Evolutionary conservation across 2,113 vertebrate genomes (phyloP).

Genomic region (Pedetes capensis): DNA sequence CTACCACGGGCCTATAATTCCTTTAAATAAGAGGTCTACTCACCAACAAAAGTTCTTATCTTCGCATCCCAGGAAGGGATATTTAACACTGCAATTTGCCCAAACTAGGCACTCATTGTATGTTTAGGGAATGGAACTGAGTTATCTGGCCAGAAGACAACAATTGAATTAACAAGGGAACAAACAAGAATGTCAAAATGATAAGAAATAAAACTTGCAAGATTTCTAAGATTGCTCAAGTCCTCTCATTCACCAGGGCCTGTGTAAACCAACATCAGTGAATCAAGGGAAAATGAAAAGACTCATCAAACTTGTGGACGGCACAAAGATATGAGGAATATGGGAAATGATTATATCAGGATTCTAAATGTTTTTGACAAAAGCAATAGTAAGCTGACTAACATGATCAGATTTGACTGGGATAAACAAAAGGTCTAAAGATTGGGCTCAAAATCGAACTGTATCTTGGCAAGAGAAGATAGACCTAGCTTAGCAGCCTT

Average conservation of each 20-base stretch:
- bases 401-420: slow-evolving; percentile 48
- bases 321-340: slow-evolving; percentile 31
- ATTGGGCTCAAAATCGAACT: not conserved
- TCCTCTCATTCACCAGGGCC: not conserved
- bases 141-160: not conserved
- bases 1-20: not conserved
- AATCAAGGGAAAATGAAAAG: slow-evolving; percentile 4
- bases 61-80: not conserved
- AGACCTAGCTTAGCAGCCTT: not conserved
- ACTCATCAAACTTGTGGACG: slow-evolving; percentile 9
- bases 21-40: slow-evolving; percentile 12
- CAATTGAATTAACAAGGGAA: not conserved
- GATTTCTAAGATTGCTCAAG: not conserved
- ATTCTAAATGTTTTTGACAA: slow-evolving; percentile 64
- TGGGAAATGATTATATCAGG: slow-evolving; percentile 24
- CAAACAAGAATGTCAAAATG: not conserved
- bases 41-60: not conserved
- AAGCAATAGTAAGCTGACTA: slow-evolving; percentile 50
- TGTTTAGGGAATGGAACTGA: not conserved
- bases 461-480: not conserved
- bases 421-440: slow-evolving; percentile 42
- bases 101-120: not conserved
- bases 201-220: not conserved
- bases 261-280: not conserved
- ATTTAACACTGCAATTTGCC: not conserved